Evolutionary conservation across 2,888 invertebrate genomes (phyloP), one percentile per base, ranked within the genome.

Genomic region (Galerucella calmariensis): DNA sequence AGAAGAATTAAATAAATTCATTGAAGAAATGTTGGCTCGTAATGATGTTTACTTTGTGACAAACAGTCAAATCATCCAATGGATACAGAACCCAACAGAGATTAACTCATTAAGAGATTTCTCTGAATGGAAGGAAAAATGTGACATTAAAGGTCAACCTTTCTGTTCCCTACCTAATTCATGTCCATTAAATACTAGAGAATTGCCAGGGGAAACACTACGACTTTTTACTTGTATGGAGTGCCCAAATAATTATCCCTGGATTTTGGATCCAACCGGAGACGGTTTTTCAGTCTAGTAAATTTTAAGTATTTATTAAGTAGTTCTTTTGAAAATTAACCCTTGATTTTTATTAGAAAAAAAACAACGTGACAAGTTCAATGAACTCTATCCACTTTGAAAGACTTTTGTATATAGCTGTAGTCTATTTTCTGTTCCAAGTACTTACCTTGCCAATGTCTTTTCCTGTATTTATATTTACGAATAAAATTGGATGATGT

Each of bases 21-120:
- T 97, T 82, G 96, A 97, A 89, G 97, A 97, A 88, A 95, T 96
- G 94, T 88, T 95, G 82, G 93, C 91, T 81, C 92, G 94, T 84
- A 95, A 94, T 85, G 97, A 97, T 85, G 97, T 97, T 44, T 97
- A 97, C 90, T 97, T 97, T 87, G 95, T 96, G 77, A 97, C 96
- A 76, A 94, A 95, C 90, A 92, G 96, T 82, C 92, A 88, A 80
- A 97, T 97, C 44, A 95, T 97, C 84, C 96, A 97, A 88, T 97
- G 97, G 97, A 97, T 97, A 95, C 97, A 97, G 88, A 95, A 94
- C 83, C 97, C 97, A 72, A 96, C 95, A 46, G 97, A 97, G 87
- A 86, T 96, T 79, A 93, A 95, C 65, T 93, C 93, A 53, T 91
- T 97, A 67, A 91, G 96, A 81, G 97, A 97, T 86, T 97, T 97